Base-by-base conservation (phyloP, 2,113 vertebrate species). In the Paratilapia polleni region DNA sequence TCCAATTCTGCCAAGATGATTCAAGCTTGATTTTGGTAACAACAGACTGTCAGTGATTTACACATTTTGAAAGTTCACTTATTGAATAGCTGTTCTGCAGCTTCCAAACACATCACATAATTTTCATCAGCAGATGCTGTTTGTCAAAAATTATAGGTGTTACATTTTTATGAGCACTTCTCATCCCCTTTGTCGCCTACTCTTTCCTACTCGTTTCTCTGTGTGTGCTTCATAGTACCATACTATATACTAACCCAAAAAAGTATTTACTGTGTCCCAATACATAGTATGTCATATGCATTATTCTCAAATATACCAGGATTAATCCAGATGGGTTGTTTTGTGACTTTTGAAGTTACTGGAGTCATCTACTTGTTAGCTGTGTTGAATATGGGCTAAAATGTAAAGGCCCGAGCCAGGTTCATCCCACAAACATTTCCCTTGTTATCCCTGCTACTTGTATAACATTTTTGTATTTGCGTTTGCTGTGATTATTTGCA, bases 61-160 rank as follows among this genome's bases (percentile, higher is more conserved):
- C 68, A 34, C 4, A 73, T 73, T 70, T 54, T 34, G 68, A 73
- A 73, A 73, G 68, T 73, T 73, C 47, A 54, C 26, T 54, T n/a
- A 12, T 34, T 73, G 17, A 12, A 17, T 13, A 20, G 66, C 10
- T 70, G 26, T 73, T 54, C 26, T 73, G 47, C 47, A 31, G 68
- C 26, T 54, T 54, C 26, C 47, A n/a, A 73, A 31, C 31, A 73
- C 47, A 73, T 73, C 24, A 20, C 24, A 73, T 73, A 5, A 54
- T 73, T 73, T 2, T 73, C 28, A 31, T 54, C 47, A 34, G 47
- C 68, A 73, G 47, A 73, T 31, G 47, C 11, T 31, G 26, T 66
- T n/a, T 52, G 49, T 73, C 47, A 31, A 43, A 73, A 31, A 73
- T 73, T 20, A 52, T 52, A n/a, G 19, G 68, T n/a, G 47, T 73